Conservation (phyloP, 2,888 invertebrate genomes). For the Resseliella maxima region DNA sequence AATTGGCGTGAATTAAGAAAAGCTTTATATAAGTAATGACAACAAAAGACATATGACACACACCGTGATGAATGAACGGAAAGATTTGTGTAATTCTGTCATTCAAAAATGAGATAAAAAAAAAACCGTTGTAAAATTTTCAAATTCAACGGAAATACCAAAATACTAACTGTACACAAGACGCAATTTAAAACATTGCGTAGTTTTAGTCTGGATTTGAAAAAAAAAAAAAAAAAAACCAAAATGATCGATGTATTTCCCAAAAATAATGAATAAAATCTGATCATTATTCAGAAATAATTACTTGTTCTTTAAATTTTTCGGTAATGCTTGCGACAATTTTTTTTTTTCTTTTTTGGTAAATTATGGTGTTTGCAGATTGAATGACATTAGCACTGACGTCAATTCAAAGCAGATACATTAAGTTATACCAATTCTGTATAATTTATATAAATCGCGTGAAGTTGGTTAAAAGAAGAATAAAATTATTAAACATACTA, state of each 20-base stretch:
- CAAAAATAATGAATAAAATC: too few species aligned
- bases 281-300: too few species aligned
- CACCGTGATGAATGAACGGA: slow-evolving; percentile 5
- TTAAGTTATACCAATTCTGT: background rate
- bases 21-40: background rate
- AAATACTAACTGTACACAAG: background rate
- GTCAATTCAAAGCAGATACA: background rate
- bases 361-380: background rate
- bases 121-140: background rate
- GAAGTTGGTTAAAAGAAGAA: background rate
- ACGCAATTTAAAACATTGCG: too few species aligned
- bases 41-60: background rate
- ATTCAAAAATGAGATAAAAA: too few species aligned
- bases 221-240: too few species aligned
- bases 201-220: too few species aligned
- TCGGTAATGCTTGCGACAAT: background rate
- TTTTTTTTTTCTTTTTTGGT: background rate
- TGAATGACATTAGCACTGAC: background rate
- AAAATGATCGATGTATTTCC: too few species aligned
- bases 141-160: background rate
- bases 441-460: background rate
- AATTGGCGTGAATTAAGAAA: slow-evolving; percentile 20
- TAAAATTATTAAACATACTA: background rate
- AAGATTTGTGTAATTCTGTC: too few species aligned
- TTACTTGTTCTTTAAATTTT: too few species aligned